phyloP scores from a whole-genome alignment of 2,113 vertebrate species.

The Lepus europaeus region DNA sequence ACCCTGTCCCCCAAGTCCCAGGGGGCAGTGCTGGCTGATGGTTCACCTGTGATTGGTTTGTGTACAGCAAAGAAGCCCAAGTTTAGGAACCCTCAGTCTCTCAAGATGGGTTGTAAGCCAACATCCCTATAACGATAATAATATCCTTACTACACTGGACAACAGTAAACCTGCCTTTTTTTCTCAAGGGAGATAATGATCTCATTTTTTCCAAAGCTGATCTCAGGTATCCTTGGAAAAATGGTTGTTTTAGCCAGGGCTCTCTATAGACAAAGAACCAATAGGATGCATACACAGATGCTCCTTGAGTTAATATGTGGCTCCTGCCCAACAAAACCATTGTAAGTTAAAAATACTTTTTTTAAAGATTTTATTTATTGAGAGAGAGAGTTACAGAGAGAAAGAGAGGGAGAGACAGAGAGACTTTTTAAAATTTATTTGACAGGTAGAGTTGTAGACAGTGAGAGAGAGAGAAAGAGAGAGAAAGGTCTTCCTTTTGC shows the following conservation, averaged over 20 bases:
- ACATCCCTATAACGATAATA: not conserved
- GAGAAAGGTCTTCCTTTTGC: no score
- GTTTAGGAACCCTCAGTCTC: not conserved
- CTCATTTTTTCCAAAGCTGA: no score
- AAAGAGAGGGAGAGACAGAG: no score
- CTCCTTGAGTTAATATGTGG: no score
- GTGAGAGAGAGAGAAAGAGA: no score
- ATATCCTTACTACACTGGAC: not conserved
- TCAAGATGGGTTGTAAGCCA: not conserved
- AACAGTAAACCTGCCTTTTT: conserved; percentile 4
- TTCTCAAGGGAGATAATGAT: not conserved
- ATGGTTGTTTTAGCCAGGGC: not conserved
- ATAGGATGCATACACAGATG: not conserved
- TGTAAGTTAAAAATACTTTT: no score
- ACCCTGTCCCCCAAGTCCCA: not conserved
- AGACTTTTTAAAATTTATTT: no score
- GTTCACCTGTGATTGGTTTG: not conserved
- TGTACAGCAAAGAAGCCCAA: not conserved
- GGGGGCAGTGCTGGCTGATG: not conserved
- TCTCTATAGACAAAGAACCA: not conserved
- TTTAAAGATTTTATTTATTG: no score
- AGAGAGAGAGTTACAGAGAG: no score
- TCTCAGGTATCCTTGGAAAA: not conserved
- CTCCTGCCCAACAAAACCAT: no score
- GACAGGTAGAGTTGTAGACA: no score